Conservation (phyloP, 2,113 vertebrate genomes). For the Castor canadensis region DNA sequence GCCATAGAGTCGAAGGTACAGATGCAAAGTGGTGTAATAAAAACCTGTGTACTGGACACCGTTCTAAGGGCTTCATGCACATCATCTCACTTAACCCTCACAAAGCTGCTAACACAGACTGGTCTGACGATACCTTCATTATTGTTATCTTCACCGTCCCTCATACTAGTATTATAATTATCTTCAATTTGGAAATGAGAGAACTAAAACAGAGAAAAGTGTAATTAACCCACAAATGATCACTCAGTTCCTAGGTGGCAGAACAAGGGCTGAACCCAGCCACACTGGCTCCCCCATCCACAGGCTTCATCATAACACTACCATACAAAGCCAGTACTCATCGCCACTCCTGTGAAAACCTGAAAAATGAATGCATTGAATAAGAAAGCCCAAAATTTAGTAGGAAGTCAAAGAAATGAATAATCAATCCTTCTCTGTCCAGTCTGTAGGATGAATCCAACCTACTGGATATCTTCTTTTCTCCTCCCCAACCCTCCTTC, state of each 20-base stretch:
- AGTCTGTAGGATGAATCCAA: background rate
- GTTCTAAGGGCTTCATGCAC: background rate
- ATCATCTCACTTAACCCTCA: background rate
- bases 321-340: no score
- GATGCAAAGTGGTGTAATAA: background rate
- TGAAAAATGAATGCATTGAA: background rate
- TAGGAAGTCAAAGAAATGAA: background rate
- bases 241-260: background rate
- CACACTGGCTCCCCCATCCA: background rate
- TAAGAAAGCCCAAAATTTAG: background rate
- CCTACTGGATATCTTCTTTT: background rate
- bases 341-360: background rate
- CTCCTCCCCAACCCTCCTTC: background rate
- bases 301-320: background rate
- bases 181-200: background rate
- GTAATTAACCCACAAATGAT: background rate
- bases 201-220: background rate
- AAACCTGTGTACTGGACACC: background rate
- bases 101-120: background rate
- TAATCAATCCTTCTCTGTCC: background rate
- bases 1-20: background rate
- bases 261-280: background rate
- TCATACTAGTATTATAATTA: background rate
- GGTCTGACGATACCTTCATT: background rate
- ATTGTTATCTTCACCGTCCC: background rate